phyloP scores from a whole-genome alignment of 1,140 invertebrate species.

The Battus philenor region DNA sequence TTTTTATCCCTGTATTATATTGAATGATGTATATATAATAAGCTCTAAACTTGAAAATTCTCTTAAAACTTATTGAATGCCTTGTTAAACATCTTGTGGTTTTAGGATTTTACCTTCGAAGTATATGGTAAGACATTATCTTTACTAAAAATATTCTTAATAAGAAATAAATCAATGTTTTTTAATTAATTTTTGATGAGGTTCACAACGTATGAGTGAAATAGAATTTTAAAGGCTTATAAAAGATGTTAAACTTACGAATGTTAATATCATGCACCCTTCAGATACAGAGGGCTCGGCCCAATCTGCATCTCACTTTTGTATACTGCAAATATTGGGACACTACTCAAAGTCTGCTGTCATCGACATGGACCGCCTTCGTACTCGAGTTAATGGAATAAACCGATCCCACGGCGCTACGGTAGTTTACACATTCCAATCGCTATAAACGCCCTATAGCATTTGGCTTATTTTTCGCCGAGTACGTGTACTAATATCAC shows the following conservation, averaged over 20 bases:
- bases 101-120: too few species aligned
- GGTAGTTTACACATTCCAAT: conserved; percentile 9
- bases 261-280: conserved; percentile 53
- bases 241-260: conserved; percentile 16
- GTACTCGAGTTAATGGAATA: conserved; percentile 66
- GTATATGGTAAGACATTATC: too few species aligned
- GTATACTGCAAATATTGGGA: conserved; percentile 66
- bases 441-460: background rate
- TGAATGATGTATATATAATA: too few species aligned
- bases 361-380: conserved; percentile 39
- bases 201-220: conserved; percentile 6
- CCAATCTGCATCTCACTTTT: conserved; percentile 56
- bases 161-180: too few species aligned
- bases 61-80: too few species aligned
- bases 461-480: background rate
- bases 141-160: too few species aligned
- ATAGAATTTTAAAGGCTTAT: conserved; percentile 2
- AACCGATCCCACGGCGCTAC: conserved; percentile 30
- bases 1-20: too few species aligned
- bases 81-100: too few species aligned
- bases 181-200: too few species aligned
- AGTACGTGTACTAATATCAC: background rate
- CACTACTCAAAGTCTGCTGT: conserved; percentile 56
- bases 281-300: conserved; percentile 34
- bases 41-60: too few species aligned